phyloP scores from a whole-genome alignment of 1,140 invertebrate genomes.

The Drosophila asahinai region DNA sequence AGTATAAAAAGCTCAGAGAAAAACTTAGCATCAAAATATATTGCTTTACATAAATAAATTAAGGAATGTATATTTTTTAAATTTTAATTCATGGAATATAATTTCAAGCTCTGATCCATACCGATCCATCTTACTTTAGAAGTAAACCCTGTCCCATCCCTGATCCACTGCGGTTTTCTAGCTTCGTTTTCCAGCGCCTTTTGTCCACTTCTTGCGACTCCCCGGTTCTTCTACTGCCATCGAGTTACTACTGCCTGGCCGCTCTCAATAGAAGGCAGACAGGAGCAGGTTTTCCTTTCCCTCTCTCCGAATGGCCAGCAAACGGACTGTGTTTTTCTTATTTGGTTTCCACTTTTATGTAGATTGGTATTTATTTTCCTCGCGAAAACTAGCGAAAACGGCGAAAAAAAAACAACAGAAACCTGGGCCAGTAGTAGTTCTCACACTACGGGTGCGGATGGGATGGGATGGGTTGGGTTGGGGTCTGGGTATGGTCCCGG shows the following conservation, averaged over 20 bases:
- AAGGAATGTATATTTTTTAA: no score
- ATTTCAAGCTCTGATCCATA: no score
- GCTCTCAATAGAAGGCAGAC: conserved; percentile 65
- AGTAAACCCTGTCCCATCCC: conserved; percentile 3
- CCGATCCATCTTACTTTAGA: neutral
- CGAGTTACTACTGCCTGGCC: conserved; percentile 12
- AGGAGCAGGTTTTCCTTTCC: conserved; percentile 63
- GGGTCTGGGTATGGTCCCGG: conserved; percentile 27
- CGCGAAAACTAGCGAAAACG: conserved; percentile 69
- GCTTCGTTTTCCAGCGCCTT: conserved; percentile 44
- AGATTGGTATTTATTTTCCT: conserved; percentile 83
- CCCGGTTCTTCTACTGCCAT: conserved; percentile 28
- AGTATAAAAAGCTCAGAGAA: no score
- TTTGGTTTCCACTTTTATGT: conserved; percentile 83
- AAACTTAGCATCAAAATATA: no score
- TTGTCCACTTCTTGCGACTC: conserved; percentile 38
- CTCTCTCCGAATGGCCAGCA: conserved; percentile 55
- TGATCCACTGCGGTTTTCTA: conserved; percentile 40
- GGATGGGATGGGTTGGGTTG: conserved; percentile 36
- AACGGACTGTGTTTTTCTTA: conserved; percentile 72
- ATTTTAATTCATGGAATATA: no score
- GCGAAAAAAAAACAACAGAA: conserved; percentile 17
- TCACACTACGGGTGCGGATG: conserved; percentile 58
- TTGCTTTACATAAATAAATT: no score
- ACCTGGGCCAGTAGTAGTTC: conserved; percentile 52